Percentiles rank a stretch among this genome's conserved stretches.
phyloP scores from a whole-genome alignment of 2,888 invertebrate genomes.

The Tetheella fluctuosa region DNA sequence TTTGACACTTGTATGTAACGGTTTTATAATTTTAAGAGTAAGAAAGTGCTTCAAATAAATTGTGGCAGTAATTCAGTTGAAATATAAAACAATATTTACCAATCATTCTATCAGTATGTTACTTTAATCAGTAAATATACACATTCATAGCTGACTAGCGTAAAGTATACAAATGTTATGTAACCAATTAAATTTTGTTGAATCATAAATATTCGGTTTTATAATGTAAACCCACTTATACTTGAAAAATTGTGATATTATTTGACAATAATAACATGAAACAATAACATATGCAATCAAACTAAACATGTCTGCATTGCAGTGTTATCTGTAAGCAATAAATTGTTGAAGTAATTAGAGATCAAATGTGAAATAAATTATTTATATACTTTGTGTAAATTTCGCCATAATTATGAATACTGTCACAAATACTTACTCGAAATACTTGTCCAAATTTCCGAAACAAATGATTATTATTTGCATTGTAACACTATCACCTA shows the following conservation, averaged over 20 bases:
- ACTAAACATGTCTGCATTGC: not conserved
- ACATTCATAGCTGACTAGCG: too few relatives aligned
- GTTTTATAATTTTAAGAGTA: too few relatives aligned
- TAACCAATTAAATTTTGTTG: too few relatives aligned
- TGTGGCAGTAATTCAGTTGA: too few relatives aligned
- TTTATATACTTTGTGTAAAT: not conserved
- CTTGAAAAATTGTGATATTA: not conserved
- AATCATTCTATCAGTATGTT: too few relatives aligned
- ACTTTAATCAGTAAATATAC: too few relatives aligned
- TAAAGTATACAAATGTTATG: not conserved
- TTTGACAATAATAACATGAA: not conserved
- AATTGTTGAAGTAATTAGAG: not conserved
- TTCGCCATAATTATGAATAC: not conserved
- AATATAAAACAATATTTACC: too few relatives aligned
- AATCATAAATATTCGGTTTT: too few relatives aligned
- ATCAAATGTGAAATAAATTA: not conserved
- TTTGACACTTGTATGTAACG: too few relatives aligned
- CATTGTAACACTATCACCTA: constrained; percentile 5
- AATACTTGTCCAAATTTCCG: not conserved
- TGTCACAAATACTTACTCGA: not conserved
- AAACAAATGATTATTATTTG: constrained; percentile 4
- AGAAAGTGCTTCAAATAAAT: too few relatives aligned
- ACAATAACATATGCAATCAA: not conserved
- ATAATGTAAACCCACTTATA: not conserved
- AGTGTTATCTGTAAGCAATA: not conserved